Percentiles rank a stretch among this genome's conserved stretches.
These are phyloP conservation scores for Torymus texanus DNA, from an alignment of 2,888 invertebrate species.

Conservation along the genomic window DNA sequence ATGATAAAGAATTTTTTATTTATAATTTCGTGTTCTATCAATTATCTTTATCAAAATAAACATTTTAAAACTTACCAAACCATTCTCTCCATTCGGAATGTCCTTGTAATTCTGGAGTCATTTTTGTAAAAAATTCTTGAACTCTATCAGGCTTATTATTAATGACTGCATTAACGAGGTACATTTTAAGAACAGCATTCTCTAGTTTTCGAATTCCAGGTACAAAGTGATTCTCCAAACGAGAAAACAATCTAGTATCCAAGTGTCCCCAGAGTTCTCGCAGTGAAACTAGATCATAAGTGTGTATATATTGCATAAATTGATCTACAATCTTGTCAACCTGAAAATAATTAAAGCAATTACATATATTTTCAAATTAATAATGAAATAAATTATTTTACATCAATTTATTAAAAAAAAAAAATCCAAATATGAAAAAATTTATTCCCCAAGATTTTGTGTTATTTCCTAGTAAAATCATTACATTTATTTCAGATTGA, in stretches of 20 bases:
- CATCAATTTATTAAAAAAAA: background rate
- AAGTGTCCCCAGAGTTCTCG: conserved; percentile 93
- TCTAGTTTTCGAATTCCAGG: conserved; percentile 90
- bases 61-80: conserved; percentile 84
- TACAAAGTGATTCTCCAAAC: conserved; percentile 89
- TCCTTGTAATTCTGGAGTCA: conserved; percentile 90
- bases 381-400: background rate
- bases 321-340: conserved; percentile 92
- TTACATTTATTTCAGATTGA: no score
- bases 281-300: conserved; percentile 87
- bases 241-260: conserved; percentile 90
- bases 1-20: conserved; percentile 26
- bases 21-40: no score
- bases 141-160: conserved; percentile 91
- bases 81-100: conserved; percentile 97
- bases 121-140: conserved; percentile 90
- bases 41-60: no score
- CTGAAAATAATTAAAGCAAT: conserved; percentile 63
- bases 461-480: no score
- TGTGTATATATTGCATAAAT: conserved; percentile 83
- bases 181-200: conserved; percentile 90
- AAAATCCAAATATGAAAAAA: no score
- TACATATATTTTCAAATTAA: background rate
- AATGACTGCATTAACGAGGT: conserved; percentile 89
- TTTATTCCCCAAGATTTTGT: no score